These are phyloP conservation scores for Agonopterix arenella DNA, from an alignment of 2,888 invertebrate species.

Conservation along the genomic window DNA sequence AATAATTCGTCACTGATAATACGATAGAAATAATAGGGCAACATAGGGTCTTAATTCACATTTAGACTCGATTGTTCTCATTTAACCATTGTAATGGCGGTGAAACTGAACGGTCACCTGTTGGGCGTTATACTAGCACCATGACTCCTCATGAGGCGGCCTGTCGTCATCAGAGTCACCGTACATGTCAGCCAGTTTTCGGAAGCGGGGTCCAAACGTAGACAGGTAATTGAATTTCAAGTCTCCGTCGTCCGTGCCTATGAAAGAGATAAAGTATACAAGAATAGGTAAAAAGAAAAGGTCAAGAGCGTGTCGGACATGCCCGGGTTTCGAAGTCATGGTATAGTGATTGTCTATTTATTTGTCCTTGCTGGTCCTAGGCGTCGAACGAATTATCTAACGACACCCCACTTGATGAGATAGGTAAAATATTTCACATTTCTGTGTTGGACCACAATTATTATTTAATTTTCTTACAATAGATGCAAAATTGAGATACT, in stretches of 20 bases:
- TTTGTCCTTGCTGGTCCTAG: no score
- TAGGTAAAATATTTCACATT: no score
- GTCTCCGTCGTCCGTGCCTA: conserved; percentile 89
- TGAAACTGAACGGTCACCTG: not conserved
- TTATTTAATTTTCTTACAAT: no score
- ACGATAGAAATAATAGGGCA: no score
- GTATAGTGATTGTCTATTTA: no score
- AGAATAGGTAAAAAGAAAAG: not conserved
- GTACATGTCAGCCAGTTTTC: conserved; percentile 95
- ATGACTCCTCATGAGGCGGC: conserved; percentile 80
- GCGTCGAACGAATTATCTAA: no score
- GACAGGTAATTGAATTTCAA: conserved; percentile 96
- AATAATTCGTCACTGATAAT: no score
- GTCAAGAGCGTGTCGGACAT: not conserved
- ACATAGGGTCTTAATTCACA: no score
- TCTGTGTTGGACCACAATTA: no score
- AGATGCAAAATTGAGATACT: no score
- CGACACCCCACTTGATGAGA: no score
- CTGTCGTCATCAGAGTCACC: conserved; percentile 86
- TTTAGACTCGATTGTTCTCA: no score
- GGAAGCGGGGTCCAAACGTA: conserved; percentile 97
- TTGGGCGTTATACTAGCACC: conserved; percentile 82
- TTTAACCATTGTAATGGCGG: not conserved
- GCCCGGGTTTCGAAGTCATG: not conserved
- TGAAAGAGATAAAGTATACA: not conserved